A percentile compares a stretch with the other conserved stretches of the same genome.
Evolutionary conservation across 2,888 invertebrate genomes (phyloP).

Genomic region (Synergus laeviventris): DNA sequence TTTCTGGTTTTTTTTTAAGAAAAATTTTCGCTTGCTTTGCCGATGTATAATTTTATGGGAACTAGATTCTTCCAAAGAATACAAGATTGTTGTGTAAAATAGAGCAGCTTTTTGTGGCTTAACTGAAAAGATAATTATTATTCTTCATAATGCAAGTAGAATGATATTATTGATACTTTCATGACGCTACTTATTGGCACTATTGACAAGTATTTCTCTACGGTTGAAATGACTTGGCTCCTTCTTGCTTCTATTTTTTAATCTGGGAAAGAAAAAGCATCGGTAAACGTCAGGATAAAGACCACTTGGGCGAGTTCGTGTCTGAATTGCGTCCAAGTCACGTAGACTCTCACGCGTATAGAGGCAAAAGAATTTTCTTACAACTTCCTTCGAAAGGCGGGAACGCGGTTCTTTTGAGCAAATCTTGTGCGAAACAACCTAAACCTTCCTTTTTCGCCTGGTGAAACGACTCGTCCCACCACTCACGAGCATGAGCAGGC

Average conservation of each 20-base stretch:
- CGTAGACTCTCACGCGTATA: not conserved
- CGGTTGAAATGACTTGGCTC: not conserved
- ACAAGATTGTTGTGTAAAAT: too few relatives aligned
- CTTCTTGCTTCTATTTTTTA: not conserved
- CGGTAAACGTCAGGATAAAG: not conserved
- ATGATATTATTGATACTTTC: not conserved
- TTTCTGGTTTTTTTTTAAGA: too few relatives aligned
- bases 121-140: too few relatives aligned
- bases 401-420: not conserved
- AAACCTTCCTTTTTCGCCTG: not conserved
- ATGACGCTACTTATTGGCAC: not conserved
- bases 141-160: too few relatives aligned
- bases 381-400: too few relatives aligned
- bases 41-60: too few relatives aligned
- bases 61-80: too few relatives aligned
- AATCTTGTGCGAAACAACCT: not conserved
- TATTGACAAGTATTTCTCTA: not conserved
- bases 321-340: constrained; percentile 1
- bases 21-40: too few relatives aligned
- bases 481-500: not conserved
- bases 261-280: not conserved
- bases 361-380: too few relatives aligned
- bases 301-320: not conserved
- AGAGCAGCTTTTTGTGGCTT: too few relatives aligned
- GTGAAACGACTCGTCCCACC: not conserved